Evolutionary conservation across 2,888 invertebrate genomes (phyloP).

Genomic region (Argyresthia albistria): DNA sequence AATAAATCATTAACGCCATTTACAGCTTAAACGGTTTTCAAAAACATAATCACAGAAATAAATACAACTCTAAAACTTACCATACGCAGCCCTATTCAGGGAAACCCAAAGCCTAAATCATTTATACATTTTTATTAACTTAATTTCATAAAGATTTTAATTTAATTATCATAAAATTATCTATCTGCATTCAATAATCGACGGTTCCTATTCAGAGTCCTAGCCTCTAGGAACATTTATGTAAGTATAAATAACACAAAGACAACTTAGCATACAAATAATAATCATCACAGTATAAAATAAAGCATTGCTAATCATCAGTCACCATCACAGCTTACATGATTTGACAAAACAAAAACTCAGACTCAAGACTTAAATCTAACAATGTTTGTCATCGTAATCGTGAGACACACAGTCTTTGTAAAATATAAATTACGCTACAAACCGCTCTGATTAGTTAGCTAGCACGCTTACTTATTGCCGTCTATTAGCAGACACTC

Average conservation of each 20-base stretch:
- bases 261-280: constrained; percentile 5
- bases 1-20: constrained; percentile 51
- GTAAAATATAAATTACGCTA: constrained; percentile 2
- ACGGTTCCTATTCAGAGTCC: neutral
- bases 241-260: constrained; percentile 1
- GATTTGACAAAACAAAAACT: constrained; percentile 44
- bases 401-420: constrained; percentile 23
- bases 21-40: constrained; percentile 40
- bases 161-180: neutral
- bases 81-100: constrained; percentile 1
- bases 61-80: constrained; percentile 5
- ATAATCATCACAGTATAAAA: constrained; percentile 7
- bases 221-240: constrained; percentile 1
- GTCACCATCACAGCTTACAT: constrained; percentile 64
- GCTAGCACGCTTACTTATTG: neutral
- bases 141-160: constrained; percentile 27
- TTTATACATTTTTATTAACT: constrained; percentile 35
- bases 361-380: constrained; percentile 28
- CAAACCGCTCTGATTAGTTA: neutral
- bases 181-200: neutral
- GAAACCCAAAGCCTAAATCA: constrained; percentile 18
- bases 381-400: constrained; percentile 21
- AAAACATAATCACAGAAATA: constrained; percentile 53
- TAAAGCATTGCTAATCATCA: constrained; percentile 27
- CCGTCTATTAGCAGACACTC: neutral